Percentiles rank a stretch among this genome's conserved stretches.
phyloP scores from a whole-genome alignment of 1,140 invertebrate genomes.

The Diorhabda carinulata region DNA sequence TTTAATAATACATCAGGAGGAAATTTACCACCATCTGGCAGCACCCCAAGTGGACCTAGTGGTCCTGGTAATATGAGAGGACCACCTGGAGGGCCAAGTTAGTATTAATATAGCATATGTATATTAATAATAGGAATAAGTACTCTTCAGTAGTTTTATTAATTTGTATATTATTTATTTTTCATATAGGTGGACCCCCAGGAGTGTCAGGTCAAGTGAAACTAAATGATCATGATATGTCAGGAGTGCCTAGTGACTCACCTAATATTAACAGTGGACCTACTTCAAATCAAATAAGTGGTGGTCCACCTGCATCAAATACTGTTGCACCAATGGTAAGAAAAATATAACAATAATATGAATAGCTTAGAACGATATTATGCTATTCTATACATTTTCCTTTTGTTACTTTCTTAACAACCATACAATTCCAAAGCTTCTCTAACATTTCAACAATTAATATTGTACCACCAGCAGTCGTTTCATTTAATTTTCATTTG shows the following conservation, averaged over 20 bases:
- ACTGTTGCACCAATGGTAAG: too few species aligned
- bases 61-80: slow-evolving; percentile 13
- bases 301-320: too few species aligned
- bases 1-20: slow-evolving; percentile 44
- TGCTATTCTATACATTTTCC: too few species aligned
- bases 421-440: too few species aligned
- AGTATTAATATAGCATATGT: slow-evolving; percentile 12
- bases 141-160: slow-evolving; percentile 26
- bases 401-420: too few species aligned
- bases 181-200: neutral
- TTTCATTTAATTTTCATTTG: too few species aligned
- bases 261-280: slow-evolving; percentile 5
- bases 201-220: neutral
- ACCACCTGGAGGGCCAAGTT: slow-evolving; percentile 10
- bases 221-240: neutral
- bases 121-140: neutral
- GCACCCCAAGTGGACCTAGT: slow-evolving; percentile 21
- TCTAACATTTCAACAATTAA: too few species aligned
- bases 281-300: neutral
- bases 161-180: slow-evolving; percentile 27
- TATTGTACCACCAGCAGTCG: too few species aligned
- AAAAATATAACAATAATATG: too few species aligned
- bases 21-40: slow-evolving; percentile 29
- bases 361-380: too few species aligned
- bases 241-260: neutral